Conservation (phyloP, 2,113 vertebrate genomes). For the Phyllostomus hastatus region DNA sequence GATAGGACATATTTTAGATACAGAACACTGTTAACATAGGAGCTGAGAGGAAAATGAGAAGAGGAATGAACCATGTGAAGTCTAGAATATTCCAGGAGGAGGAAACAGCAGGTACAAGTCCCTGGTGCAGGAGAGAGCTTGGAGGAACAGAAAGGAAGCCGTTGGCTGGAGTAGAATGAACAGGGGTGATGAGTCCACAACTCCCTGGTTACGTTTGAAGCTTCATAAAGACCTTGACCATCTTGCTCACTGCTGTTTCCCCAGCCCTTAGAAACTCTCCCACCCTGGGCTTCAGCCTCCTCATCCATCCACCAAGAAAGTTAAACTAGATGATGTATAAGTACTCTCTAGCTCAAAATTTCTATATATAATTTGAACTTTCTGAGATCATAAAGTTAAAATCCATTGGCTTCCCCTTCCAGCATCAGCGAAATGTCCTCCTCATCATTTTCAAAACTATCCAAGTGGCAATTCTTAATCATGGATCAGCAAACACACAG, state of each 20-base stretch:
- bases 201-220: rapidly evolving
- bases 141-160: not conserved
- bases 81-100: not conserved
- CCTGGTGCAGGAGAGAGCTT: not conserved
- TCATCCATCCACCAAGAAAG: not conserved
- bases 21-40: not conserved
- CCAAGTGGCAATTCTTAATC: not conserved
- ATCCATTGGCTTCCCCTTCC: not conserved
- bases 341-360: not conserved
- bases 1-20: not conserved
- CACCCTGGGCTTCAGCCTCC: not conserved
- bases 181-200: not conserved
- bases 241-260: not conserved
- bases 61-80: not conserved
- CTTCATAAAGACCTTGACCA: not conserved
- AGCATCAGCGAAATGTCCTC: not conserved
- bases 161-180: not conserved
- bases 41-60: not conserved
- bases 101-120: not conserved
- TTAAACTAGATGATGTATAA: not conserved
- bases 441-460: not conserved
- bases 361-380: not conserved
- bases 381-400: not conserved
- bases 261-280: not conserved
- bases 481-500: not conserved